Conservation (phyloP, 2,797 vertebrate species). For the Ceyx erithaca region DNA sequence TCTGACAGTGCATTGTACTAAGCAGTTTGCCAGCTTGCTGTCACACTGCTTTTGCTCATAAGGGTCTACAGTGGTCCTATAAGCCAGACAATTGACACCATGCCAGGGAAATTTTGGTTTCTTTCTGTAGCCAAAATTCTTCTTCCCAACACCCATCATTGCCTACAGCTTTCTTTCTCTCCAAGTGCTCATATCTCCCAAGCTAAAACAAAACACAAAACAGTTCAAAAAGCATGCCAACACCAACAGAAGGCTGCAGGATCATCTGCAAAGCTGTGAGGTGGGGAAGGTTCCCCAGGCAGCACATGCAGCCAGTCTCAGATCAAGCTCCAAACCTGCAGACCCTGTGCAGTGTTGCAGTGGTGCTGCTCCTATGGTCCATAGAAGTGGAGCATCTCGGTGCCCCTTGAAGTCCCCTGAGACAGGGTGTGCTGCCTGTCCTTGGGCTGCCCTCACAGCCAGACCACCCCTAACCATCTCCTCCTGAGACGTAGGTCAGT, state of each 20-base stretch:
- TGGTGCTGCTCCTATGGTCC: fast-evolving
- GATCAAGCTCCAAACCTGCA: fast-evolving
- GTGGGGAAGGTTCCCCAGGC: too few species aligned
- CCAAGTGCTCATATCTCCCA: fast-evolving
- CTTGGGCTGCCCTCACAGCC: neutral
- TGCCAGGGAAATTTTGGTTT: fast-evolving
- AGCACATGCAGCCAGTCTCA: fast-evolving
- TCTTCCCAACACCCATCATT: neutral
- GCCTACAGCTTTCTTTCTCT: fast-evolving
- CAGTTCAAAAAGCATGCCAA: neutral
- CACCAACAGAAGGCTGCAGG: neutral
- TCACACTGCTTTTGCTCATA: neutral
- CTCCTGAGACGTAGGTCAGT: neutral
- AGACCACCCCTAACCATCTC: neutral
- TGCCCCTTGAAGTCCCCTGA: neutral
- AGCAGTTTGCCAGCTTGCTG: neutral
- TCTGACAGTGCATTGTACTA: neutral
- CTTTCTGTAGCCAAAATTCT: neutral
- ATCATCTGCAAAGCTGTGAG: neutral
- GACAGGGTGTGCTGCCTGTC: too few species aligned
- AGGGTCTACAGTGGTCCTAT: fast-evolving
- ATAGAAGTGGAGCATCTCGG: neutral
- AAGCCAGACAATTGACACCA: neutral
- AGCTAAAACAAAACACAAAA: neutral
- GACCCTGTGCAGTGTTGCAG: fast-evolving